A percentile compares a stretch with the other conserved stretches of the same genome.
Conservation (phyloP, 2,888 invertebrate species). For the Chymomyza caudatula region DNA sequence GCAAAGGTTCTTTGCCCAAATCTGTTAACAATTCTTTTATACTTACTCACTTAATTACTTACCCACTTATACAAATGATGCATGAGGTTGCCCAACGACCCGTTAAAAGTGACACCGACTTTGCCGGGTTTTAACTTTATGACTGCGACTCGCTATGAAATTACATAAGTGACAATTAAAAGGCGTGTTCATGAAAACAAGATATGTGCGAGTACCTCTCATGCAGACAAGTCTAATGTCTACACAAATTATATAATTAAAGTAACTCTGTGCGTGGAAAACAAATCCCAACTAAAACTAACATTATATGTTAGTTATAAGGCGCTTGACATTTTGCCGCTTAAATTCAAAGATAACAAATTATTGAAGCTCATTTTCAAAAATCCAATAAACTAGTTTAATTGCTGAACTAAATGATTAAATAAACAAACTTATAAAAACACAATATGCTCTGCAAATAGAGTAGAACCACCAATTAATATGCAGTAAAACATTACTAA, state of each 20-base stretch:
- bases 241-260: slow-evolving; percentile 62
- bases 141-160: slow-evolving; percentile 46
- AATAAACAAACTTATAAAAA: too few relatives aligned
- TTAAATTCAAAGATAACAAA: too few relatives aligned
- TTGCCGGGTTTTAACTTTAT: not conserved
- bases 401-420: too few relatives aligned
- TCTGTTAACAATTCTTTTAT: not conserved
- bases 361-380: too few relatives aligned
- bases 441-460: too few relatives aligned
- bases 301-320: too few relatives aligned
- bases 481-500: too few relatives aligned
- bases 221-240: not conserved
- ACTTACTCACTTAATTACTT: not conserved
- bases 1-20: not conserved
- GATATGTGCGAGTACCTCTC: not conserved
- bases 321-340: too few relatives aligned
- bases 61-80: not conserved
- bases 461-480: too few relatives aligned
- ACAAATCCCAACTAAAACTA: slow-evolving; percentile 2
- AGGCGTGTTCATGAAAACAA: slow-evolving; percentile 55
- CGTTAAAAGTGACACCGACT: not conserved
- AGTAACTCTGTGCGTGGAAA: not conserved
- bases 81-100: too few relatives aligned
- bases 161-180: slow-evolving; percentile 67
- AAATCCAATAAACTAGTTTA: too few relatives aligned